Percentiles rank a stretch among this genome's conserved stretches.
These are phyloP conservation scores for Spicauda simplicius DNA, from an alignment of 2,888 invertebrate species.

Conservation along the genomic window DNA sequence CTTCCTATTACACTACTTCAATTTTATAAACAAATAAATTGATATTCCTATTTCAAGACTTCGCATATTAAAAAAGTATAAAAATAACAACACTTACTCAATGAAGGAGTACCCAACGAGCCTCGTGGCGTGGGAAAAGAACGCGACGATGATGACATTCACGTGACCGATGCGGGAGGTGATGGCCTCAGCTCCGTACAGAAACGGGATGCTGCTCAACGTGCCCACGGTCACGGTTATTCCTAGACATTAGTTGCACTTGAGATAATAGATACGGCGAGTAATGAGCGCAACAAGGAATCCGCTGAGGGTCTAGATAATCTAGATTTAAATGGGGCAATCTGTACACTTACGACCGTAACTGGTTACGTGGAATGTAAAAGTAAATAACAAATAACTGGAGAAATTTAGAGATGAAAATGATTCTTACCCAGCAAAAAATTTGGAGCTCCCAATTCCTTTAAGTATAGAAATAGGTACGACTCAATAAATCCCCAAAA, in stretches of 20 bases:
- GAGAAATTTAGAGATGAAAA: neutral
- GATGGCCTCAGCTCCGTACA: slow-evolving; percentile 93
- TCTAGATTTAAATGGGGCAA: slow-evolving; percentile 26
- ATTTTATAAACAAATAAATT: too few relatives aligned
- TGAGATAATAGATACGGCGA: slow-evolving; percentile 39
- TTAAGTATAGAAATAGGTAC: slow-evolving; percentile 93
- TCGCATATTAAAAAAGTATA: neutral
- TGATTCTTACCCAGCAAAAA: slow-evolving; percentile 88
- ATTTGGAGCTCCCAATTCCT: slow-evolving; percentile 93
- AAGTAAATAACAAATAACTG: neutral
- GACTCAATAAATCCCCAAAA: slow-evolving; percentile 96
- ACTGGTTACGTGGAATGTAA: neutral
- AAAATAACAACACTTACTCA: slow-evolving; percentile 85
- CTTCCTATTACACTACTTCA: too few relatives aligned
- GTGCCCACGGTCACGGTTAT: slow-evolving; percentile 94
- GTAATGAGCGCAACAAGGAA: slow-evolving; percentile 37
- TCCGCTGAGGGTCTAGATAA: slow-evolving; percentile 24
- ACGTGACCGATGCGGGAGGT: slow-evolving; percentile 92
- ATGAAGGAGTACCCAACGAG: slow-evolving; percentile 94
- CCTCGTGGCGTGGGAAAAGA: slow-evolving; percentile 93
- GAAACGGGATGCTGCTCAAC: slow-evolving; percentile 92
- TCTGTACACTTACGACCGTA: slow-evolving; percentile 12
- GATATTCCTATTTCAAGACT: too few relatives aligned
- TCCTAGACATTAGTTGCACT: slow-evolving; percentile 74
- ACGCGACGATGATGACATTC: slow-evolving; percentile 93